Conservation (phyloP, 2,888 invertebrate species). For the Rotaria sp. region DNA sequence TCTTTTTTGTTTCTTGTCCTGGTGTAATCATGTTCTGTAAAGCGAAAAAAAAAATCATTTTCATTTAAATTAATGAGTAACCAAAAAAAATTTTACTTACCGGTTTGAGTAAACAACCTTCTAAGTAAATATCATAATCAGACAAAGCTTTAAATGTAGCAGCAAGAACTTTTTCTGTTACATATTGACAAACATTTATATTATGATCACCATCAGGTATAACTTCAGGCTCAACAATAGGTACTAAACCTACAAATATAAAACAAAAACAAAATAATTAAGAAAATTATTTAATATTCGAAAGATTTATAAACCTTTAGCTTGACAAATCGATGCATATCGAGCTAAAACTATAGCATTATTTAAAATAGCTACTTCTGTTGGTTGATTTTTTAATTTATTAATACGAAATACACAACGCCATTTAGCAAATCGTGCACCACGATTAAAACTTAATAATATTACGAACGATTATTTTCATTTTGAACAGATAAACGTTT, state of each 20-base stretch:
- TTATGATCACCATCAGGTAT: slow-evolving; percentile 40
- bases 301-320: slow-evolving; percentile 44
- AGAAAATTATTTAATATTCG: no score
- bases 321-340: slow-evolving; percentile 81
- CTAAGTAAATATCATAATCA: slow-evolving; percentile 93
- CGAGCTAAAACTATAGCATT: slow-evolving; percentile 93
- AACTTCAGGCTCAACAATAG: slow-evolving; percentile 97
- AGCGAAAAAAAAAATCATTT: not conserved
- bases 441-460: slow-evolving; percentile 59
- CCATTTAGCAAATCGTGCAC: slow-evolving; percentile 97
- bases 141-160: slow-evolving; percentile 90
- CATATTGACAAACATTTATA: slow-evolving; percentile 34
- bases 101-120: slow-evolving; percentile 92
- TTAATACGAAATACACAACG: slow-evolving; percentile 56
- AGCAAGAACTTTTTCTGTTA: slow-evolving; percentile 65
- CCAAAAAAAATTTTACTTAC: not conserved
- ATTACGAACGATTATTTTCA: no score
- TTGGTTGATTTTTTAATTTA: slow-evolving; percentile 60
- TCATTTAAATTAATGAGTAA: not conserved
- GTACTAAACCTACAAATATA: slow-evolving; percentile 82
- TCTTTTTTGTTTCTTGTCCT: slow-evolving; percentile 67
- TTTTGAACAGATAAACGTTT: slow-evolving; percentile 51
- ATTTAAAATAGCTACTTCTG: slow-evolving; percentile 79
- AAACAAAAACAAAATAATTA: not conserved
- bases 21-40: slow-evolving; percentile 83